Evolutionary conservation across 1,140 invertebrate genomes (phyloP).

Genomic region (Zelostemma sp.): DNA sequence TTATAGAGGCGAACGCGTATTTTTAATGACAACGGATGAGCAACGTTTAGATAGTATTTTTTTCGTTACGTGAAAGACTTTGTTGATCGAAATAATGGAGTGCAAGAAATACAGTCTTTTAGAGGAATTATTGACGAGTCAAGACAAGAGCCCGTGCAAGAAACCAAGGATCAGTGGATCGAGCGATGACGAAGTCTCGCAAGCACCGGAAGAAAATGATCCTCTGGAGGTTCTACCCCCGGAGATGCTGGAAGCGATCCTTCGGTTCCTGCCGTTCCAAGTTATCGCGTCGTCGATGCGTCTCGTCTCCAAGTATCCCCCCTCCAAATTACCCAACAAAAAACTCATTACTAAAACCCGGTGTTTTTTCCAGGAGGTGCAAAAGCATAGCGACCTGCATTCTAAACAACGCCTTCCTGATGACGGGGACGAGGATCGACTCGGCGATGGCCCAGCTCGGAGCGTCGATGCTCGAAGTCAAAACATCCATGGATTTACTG

Average conservation of each 20-base stretch:
- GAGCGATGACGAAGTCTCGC: not conserved
- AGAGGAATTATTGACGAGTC: not conserved
- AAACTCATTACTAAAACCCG: not conserved
- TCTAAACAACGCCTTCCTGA: conserved; percentile 59
- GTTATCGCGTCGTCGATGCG: conserved; percentile 56
- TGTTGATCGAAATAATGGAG: not conserved
- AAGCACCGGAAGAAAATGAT: conserved; percentile 1
- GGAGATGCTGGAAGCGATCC: conserved; percentile 63
- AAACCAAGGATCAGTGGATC: conserved; percentile 7
- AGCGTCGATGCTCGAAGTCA: conserved; percentile 12
- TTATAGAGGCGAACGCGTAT: conserved; percentile 2
- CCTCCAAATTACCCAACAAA: not conserved
- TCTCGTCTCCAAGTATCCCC: conserved; percentile 60
- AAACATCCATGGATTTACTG: conserved; percentile 34
- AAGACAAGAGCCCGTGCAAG: conserved; percentile 7
- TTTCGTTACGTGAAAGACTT: not conserved
- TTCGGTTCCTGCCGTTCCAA: conserved; percentile 54
- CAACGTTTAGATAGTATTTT: not conserved
- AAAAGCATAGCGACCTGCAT: conserved; percentile 53
- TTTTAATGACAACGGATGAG: conserved; percentile 9
- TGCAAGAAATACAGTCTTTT: not conserved
- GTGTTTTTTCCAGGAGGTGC: conserved; percentile 47
- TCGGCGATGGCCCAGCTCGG: conserved; percentile 30
- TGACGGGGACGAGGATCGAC: conserved; percentile 48
- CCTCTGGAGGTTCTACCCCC: conserved; percentile 60